Conservation (phyloP, 2,888 invertebrate genomes). For the Matsumyia berberina region DNA sequence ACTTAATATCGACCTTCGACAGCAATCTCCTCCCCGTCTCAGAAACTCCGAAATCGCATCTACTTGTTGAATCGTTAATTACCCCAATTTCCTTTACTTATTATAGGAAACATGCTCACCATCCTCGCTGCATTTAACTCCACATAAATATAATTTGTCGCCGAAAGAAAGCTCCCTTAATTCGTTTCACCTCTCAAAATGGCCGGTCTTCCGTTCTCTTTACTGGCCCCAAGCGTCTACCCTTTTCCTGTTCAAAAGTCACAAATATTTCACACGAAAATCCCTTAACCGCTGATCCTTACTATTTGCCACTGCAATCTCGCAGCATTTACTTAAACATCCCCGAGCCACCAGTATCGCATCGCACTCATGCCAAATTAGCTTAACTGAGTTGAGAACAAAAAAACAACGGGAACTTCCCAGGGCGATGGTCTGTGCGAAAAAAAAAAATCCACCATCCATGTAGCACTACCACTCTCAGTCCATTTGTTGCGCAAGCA, state of each 20-base stretch:
- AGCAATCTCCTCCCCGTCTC: too few species aligned
- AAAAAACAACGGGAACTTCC: neutral
- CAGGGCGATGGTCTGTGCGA: neutral
- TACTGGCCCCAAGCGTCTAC: slow-evolving; percentile 26
- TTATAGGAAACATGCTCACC: neutral
- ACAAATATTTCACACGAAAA: slow-evolving; percentile 53
- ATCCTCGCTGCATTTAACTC: slow-evolving; percentile 2
- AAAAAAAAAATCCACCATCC: slow-evolving; percentile 39
- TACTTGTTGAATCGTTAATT: too few species aligned
- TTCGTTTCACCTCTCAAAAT: slow-evolving; percentile 6
- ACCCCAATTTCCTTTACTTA: too few species aligned
- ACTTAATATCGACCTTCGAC: too few species aligned
- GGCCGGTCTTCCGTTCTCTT: neutral
- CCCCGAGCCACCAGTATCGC: slow-evolving; percentile 17
- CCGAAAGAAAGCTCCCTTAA: neutral
- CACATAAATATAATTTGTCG: slow-evolving; percentile 15
- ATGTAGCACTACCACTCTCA: slow-evolving; percentile 38
- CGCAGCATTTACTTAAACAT: slow-evolving; percentile 24
- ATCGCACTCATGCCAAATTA: slow-evolving; percentile 33
- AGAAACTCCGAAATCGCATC: too few species aligned
- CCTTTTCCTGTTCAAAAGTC: neutral
- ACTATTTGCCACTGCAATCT: slow-evolving; percentile 40
- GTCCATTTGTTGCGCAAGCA: slow-evolving; percentile 52
- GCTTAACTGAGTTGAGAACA: slow-evolving; percentile 36
- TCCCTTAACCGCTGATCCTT: slow-evolving; percentile 38